Percentiles rank a stretch among this genome's conserved stretches.
These are phyloP conservation scores for Ariolimax columbianus DNA, from an alignment of 2,888 invertebrate species.

Conservation along the genomic window DNA sequence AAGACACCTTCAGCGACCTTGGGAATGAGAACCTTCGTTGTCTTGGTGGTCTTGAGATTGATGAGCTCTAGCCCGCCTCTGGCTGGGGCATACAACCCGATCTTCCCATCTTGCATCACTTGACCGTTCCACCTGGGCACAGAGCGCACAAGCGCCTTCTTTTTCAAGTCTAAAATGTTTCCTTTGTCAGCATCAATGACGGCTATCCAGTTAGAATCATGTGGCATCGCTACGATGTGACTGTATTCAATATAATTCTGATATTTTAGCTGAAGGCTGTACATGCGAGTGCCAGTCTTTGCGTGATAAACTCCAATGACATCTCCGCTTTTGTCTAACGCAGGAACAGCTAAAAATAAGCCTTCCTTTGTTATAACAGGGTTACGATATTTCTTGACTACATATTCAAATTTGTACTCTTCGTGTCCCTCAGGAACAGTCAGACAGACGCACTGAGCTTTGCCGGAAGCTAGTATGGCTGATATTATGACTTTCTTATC, in stretches of 20 bases:
- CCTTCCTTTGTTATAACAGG: conserved; percentile 91
- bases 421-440: conserved; percentile 84
- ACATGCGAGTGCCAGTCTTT: conserved; percentile 84
- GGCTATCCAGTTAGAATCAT: conserved; percentile 85
- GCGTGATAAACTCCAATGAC: conserved; percentile 90
- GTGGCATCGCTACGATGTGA: conserved; percentile 77
- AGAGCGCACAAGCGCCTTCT: conserved; percentile 90
- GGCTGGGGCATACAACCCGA: conserved; percentile 92
- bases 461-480: conserved; percentile 80
- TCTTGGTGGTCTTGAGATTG: conserved; percentile 92
- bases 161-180: conserved; percentile 92
- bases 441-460: conserved; percentile 68
- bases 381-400: conserved; percentile 87
- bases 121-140: conserved; percentile 94
- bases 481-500: conserved; percentile 87
- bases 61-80: conserved; percentile 94
- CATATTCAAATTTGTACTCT: conserved; percentile 90
- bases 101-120: conserved; percentile 82
- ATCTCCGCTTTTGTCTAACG: conserved; percentile 89
- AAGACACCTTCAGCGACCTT: conserved; percentile 95
- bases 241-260: conserved; percentile 74
- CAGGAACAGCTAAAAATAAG: conserved; percentile 84
- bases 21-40: conserved; percentile 93
- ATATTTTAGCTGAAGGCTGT: conserved; percentile 76
- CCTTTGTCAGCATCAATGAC: conserved; percentile 91